These are phyloP conservation scores for Ametastegia equiseti DNA, from an alignment of 2,888 invertebrate species.

Conservation along the genomic window DNA sequence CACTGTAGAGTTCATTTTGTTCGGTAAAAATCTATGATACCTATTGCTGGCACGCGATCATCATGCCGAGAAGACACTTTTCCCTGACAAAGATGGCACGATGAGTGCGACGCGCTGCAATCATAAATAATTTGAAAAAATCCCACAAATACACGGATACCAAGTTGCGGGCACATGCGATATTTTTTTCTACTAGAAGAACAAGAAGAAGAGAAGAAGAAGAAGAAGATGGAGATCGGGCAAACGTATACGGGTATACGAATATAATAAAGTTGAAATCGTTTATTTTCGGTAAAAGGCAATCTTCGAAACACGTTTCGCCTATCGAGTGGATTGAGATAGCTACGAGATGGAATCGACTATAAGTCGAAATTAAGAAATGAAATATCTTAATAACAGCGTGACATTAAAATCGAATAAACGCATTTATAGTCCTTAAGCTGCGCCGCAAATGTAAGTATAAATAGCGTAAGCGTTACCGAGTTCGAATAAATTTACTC, in stretches of 20 bases:
- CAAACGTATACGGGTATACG: not conserved
- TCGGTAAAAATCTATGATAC: not conserved
- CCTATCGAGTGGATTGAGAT: not conserved
- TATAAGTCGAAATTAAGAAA: not conserved
- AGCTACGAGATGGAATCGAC: not conserved
- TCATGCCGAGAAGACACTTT: constrained; percentile 18
- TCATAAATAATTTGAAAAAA: constrained; percentile 14
- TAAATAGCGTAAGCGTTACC: not conserved
- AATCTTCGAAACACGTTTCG: not conserved
- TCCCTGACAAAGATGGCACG: constrained; percentile 16
- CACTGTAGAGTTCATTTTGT: not conserved
- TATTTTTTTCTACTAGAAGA: not conserved
- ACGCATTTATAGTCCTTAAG: constrained; percentile 30
- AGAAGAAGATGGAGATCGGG: not conserved
- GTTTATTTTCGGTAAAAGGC: not conserved
- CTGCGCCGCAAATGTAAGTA: not conserved
- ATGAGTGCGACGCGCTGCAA: not conserved
- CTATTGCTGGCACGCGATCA: constrained; percentile 24
- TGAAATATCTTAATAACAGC: constrained; percentile 6
- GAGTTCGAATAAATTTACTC: constrained; percentile 7
- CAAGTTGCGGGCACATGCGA: constrained; percentile 23
- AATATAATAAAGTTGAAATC: not conserved
- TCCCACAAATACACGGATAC: not conserved
- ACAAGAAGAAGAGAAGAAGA: not conserved
- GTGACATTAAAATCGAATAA: constrained; percentile 20